phyloP scores from a whole-genome alignment of 2,113 vertebrate genomes.

The Cisticola juncidis region DNA sequence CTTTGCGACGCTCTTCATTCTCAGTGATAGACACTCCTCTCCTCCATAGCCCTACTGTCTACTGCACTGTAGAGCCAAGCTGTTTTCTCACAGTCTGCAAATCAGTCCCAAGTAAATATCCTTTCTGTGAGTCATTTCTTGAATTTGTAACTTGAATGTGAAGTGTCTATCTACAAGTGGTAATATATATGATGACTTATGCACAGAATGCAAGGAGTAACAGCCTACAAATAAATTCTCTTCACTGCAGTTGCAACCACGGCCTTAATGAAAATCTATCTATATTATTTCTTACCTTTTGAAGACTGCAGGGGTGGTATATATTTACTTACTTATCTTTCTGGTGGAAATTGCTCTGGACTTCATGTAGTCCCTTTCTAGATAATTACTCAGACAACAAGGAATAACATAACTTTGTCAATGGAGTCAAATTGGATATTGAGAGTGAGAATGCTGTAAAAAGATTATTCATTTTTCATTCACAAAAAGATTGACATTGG shows the following conservation, averaged over 20 bases:
- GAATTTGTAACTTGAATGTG: neutral
- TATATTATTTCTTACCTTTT: neutral
- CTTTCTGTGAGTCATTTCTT: neutral
- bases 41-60: neutral
- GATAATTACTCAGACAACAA: neutral
- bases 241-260: neutral
- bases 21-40: accelerated
- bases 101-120: neutral
- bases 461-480: neutral
- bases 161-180: neutral
- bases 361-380: neutral
- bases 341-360: neutral
- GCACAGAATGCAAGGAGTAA: neutral
- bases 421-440: neutral
- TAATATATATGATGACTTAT: neutral
- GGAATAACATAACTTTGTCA: neutral
- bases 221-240: neutral
- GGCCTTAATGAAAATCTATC: neutral
- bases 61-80: neutral
- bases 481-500: neutral
- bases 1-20: neutral
- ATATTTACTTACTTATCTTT: neutral
- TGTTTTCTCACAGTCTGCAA: neutral
- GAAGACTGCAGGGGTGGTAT: neutral
- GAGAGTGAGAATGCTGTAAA: neutral